These are phyloP conservation scores for Amphipyra berbera DNA, from an alignment of 2,888 invertebrate species.

Conservation along the genomic window DNA sequence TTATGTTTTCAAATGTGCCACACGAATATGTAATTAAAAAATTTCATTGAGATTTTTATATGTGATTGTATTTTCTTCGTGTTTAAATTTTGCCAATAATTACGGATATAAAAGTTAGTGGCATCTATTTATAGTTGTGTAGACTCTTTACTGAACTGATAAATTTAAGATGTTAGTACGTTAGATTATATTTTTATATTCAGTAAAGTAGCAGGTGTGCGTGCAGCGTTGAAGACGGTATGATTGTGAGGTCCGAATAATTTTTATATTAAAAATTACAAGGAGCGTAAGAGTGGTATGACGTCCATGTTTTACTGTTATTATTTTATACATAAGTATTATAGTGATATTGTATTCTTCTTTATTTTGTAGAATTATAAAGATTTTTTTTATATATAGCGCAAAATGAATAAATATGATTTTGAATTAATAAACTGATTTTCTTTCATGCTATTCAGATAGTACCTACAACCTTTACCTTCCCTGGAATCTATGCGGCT, in stretches of 20 bases:
- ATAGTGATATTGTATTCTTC: slow-evolving; percentile 85
- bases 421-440: slow-evolving; percentile 71
- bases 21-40: slow-evolving; percentile 59
- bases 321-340: slow-evolving; percentile 84
- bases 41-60: slow-evolving; percentile 71
- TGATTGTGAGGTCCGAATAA: slow-evolving; percentile 80
- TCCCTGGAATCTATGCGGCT: no score
- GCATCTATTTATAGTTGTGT: slow-evolving; percentile 68
- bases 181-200: slow-evolving; percentile 78
- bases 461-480: no score
- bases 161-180: slow-evolving; percentile 74
- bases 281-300: slow-evolving; percentile 82
- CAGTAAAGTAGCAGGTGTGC: slow-evolving; percentile 70
- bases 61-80: slow-evolving; percentile 67
- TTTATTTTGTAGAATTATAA: slow-evolving; percentile 85
- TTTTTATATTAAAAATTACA: slow-evolving; percentile 89
- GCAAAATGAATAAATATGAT: slow-evolving; percentile 82
- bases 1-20: slow-evolving; percentile 66
- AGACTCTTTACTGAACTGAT: slow-evolving; percentile 85
- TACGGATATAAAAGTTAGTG: slow-evolving; percentile 50
- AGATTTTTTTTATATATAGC: slow-evolving; percentile 86
- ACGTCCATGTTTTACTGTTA: slow-evolving; percentile 84
- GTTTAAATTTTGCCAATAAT: slow-evolving; percentile 67
- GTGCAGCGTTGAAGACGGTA: slow-evolving; percentile 61
- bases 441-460: slow-evolving; percentile 17